These are phyloP conservation scores for Harmothoe impar DNA, from an alignment of 2,888 invertebrate species.

Conservation along the genomic window DNA sequence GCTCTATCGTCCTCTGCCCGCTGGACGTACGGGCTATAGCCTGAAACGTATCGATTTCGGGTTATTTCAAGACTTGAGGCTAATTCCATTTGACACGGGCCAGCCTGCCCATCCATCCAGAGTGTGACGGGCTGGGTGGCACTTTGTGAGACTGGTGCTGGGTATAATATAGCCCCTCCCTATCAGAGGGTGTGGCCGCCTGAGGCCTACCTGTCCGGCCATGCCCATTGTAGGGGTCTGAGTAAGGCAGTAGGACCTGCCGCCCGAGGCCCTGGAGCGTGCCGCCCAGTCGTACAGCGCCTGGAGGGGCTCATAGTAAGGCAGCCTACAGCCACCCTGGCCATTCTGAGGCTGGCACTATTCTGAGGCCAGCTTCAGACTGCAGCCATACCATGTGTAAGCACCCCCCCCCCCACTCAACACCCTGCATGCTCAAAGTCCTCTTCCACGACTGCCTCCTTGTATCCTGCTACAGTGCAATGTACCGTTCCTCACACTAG, in stretches of 20 bases:
- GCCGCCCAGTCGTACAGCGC: too few species aligned
- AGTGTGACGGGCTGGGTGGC: background rate
- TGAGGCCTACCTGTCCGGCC: background rate
- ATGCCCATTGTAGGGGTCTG: background rate
- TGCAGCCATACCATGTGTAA: too few species aligned
- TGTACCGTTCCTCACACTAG: too few species aligned
- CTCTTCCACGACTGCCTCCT: too few species aligned
- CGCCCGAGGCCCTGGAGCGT: background rate
- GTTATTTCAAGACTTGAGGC: conserved; percentile 20
- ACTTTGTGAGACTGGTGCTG: background rate
- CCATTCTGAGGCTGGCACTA: too few species aligned
- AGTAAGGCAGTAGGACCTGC: background rate
- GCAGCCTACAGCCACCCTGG: too few species aligned
- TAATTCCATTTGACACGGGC: conserved; percentile 39
- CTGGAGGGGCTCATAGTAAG: too few species aligned
- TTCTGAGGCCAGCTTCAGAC: too few species aligned
- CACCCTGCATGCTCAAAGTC: too few species aligned
- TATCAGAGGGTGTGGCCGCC: background rate
- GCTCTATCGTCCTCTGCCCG: background rate
- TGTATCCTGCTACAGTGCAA: too few species aligned
- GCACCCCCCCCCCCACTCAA: too few species aligned
- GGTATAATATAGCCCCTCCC: background rate
- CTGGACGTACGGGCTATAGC: background rate
- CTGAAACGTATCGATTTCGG: conserved; percentile 17
- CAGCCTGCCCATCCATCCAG: background rate